These are phyloP conservation scores for Sinodicranocentrus sp. DNA, from an alignment of 2,888 invertebrate species.

Conservation along the genomic window DNA sequence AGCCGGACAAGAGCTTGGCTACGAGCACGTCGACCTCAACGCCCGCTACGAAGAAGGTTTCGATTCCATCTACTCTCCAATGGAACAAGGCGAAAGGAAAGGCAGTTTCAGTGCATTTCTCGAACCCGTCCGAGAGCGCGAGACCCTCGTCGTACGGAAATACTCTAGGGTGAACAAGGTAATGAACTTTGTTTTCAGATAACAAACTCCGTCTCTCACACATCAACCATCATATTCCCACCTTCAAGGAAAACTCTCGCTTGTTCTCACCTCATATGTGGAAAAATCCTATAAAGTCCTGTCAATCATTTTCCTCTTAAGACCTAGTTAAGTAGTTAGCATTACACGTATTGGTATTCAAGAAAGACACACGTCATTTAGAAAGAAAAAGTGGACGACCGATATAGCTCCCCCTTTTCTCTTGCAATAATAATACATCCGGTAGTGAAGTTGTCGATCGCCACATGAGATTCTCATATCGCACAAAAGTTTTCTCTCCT, in stretches of 20 bases:
- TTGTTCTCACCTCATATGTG: conserved; percentile 26
- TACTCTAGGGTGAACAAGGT: conserved; percentile 71
- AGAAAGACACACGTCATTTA: too few species aligned
- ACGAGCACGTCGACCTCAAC: conserved; percentile 71
- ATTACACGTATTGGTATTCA: too few species aligned
- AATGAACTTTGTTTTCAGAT: conserved; percentile 1
- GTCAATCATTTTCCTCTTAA: too few species aligned
- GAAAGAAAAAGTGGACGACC: conserved; percentile 52
- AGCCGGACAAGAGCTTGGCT: conserved; percentile 71
- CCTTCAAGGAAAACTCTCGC: conserved; percentile 4
- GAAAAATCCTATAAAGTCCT: too few species aligned
- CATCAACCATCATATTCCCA: not conserved
- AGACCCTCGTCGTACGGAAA: conserved; percentile 66
- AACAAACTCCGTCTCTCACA: not conserved
- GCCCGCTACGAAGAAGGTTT: conserved; percentile 72
- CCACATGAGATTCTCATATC: not conserved
- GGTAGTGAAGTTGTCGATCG: conserved; percentile 1
- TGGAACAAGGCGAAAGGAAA: conserved; percentile 67
- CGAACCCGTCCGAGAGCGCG: conserved; percentile 63
- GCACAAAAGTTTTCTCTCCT: not conserved
- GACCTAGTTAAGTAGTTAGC: too few species aligned
- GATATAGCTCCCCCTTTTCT: conserved; percentile 13
- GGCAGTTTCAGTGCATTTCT: conserved; percentile 64
- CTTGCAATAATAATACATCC: not conserved
- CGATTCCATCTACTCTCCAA: conserved; percentile 68